Percentiles rank a stretch among this genome's conserved stretches.
Conservation (phyloP, 2,113 vertebrate species). For the Oenanthe melanoleuca region DNA sequence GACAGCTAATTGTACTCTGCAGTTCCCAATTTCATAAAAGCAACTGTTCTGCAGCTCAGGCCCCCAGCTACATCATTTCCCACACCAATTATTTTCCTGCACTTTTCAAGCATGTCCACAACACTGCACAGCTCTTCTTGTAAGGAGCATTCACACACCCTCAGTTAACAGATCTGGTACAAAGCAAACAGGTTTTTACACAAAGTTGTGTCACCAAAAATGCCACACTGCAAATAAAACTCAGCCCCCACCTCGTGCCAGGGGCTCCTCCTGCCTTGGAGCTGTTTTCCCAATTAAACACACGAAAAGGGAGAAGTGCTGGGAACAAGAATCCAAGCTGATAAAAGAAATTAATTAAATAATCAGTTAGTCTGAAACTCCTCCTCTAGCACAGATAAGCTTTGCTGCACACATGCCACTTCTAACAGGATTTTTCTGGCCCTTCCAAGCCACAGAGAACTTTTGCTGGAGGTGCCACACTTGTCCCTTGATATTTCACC, state of each 20-base stretch:
- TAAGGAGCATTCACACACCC: background rate
- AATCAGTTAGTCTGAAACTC: background rate
- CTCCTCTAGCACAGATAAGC: background rate
- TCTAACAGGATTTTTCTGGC: background rate
- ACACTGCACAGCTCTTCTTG: background rate
- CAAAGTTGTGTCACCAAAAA: background rate
- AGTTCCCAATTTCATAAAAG: conserved; percentile 69
- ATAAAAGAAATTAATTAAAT: background rate
- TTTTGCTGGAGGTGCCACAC: background rate
- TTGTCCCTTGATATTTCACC: background rate
- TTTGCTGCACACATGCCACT: background rate
- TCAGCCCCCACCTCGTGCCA: background rate
- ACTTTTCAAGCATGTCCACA: conserved; percentile 7
- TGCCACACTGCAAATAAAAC: background rate
- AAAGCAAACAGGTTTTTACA: background rate
- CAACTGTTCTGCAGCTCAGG: conserved; percentile 63
- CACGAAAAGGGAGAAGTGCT: background rate
- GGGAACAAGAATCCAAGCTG: background rate
- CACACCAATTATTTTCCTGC: conserved; percentile 65
- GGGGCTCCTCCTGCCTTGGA: background rate
- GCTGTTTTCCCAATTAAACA: background rate
- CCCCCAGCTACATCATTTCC: conserved; percentile 60
- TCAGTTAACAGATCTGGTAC: background rate
- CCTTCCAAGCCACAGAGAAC: background rate
- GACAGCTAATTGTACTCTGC: conserved; percentile 78